Conservation (phyloP, 2,888 invertebrate genomes). For the Eremobia ochroleuca region DNA sequence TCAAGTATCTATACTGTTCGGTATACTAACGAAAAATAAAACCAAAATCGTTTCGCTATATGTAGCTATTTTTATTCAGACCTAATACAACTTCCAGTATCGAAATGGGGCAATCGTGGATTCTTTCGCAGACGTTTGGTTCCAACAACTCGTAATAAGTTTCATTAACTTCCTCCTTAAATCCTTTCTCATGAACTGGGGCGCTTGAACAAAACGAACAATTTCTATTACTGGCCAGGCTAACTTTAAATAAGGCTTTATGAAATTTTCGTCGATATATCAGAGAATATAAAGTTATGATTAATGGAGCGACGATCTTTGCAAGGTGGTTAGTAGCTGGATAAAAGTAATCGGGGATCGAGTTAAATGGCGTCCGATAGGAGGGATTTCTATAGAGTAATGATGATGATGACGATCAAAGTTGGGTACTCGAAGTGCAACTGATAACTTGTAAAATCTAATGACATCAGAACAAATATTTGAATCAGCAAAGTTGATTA, state of each 20-base stretch:
- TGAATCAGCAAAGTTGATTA: neutral
- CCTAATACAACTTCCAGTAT: constrained; percentile 78
- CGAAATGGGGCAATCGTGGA: constrained; percentile 83
- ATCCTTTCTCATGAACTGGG: constrained; percentile 81
- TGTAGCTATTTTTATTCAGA: constrained; percentile 74
- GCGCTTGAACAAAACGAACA: constrained; percentile 75
- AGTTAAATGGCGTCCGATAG: neutral
- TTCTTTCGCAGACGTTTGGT: constrained; percentile 78
- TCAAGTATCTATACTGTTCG: neutral
- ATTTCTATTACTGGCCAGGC: constrained; percentile 40
- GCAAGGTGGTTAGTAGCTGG: neutral
- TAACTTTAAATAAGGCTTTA: constrained; percentile 53
- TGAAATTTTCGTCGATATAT: constrained; percentile 49
- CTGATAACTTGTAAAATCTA: no score
- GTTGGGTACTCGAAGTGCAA: neutral
- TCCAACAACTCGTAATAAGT: constrained; percentile 78
- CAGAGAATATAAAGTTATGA: constrained; percentile 13
- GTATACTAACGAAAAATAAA: constrained; percentile 1
- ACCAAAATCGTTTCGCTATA: constrained; percentile 45
- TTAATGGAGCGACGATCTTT: constrained; percentile 1
- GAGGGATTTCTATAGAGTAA: no score
- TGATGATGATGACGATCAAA: neutral
- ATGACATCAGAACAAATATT: neutral
- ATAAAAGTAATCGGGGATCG: neutral
- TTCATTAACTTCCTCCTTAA: constrained; percentile 78